These are phyloP conservation scores for Apotomis turbidana DNA, from an alignment of 2,888 invertebrate species.

Conservation along the genomic window DNA sequence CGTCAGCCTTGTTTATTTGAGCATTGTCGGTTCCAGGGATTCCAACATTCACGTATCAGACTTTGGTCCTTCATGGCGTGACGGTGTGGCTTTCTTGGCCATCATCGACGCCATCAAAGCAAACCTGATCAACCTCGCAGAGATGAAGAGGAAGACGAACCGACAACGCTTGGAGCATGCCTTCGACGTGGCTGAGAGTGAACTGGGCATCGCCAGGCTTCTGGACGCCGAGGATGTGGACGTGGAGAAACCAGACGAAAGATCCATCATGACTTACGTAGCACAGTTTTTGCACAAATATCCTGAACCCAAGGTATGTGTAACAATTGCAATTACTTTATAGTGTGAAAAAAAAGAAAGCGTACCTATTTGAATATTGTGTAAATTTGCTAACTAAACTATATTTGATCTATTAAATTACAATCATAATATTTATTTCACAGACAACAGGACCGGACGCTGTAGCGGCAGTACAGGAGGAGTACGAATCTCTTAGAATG, in stretches of 20 bases:
- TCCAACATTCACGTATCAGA: slow-evolving; percentile 95
- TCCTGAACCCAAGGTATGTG: slow-evolving; percentile 90
- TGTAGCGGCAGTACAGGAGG: slow-evolving; percentile 90
- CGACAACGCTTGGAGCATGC: slow-evolving; percentile 94
- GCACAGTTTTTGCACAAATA: slow-evolving; percentile 98
- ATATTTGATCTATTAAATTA: too few species aligned
- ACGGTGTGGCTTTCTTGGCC: slow-evolving; percentile 97
- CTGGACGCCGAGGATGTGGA: slow-evolving; percentile 98
- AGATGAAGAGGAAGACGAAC: slow-evolving; percentile 90
- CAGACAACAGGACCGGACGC: slow-evolving; percentile 88
- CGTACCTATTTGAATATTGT: too few species aligned
- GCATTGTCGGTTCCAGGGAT: slow-evolving; percentile 82
- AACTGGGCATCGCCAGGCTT: slow-evolving; percentile 95
- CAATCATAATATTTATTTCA: slow-evolving; percentile 19
- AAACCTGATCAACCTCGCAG: slow-evolving; percentile 94
- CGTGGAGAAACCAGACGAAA: slow-evolving; percentile 97
- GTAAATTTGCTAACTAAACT: background rate
- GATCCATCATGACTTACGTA: slow-evolving; percentile 99
- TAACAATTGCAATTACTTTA: too few species aligned
- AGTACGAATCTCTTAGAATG: slow-evolving; percentile 90
- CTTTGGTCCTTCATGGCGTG: slow-evolving; percentile 98
- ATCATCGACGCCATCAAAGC: slow-evolving; percentile 97
- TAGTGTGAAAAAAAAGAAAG: too few species aligned
- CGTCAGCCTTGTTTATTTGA: too few species aligned
- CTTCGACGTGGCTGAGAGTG: slow-evolving; percentile 95